Conservation (phyloP, 2,113 vertebrate genomes). For the Burhinus bistriatus region DNA sequence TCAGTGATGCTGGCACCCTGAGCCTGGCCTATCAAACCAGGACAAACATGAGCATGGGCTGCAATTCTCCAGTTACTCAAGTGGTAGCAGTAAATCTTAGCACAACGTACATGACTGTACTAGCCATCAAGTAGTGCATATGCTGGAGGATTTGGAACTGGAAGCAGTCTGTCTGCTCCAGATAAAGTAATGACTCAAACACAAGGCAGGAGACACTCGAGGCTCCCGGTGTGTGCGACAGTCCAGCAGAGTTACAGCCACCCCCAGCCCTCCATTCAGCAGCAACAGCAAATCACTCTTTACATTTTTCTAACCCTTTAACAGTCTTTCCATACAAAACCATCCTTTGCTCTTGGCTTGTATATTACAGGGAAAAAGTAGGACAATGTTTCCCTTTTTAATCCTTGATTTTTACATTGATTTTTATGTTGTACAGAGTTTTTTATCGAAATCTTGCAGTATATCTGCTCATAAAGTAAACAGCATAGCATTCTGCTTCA, state of each 20-base stretch:
- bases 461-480: neutral
- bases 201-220: neutral
- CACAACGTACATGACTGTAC: neutral
- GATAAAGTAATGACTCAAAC: neutral
- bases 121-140: neutral
- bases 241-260: neutral
- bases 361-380: neutral
- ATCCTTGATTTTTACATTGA: neutral
- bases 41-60: neutral
- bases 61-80: neutral
- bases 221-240: neutral
- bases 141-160: neutral
- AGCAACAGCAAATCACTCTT: neutral
- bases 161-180: slow-evolving; percentile 9
- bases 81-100: neutral
- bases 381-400: neutral
- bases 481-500: neutral
- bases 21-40: neutral
- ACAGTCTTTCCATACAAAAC: neutral
- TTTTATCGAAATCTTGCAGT: neutral
- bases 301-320: neutral
- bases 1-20: neutral
- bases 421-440: neutral
- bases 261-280: neutral
- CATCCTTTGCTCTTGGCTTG: neutral